Conservation (phyloP, 1,140 invertebrate species). For the Pantala flavescens region DNA sequence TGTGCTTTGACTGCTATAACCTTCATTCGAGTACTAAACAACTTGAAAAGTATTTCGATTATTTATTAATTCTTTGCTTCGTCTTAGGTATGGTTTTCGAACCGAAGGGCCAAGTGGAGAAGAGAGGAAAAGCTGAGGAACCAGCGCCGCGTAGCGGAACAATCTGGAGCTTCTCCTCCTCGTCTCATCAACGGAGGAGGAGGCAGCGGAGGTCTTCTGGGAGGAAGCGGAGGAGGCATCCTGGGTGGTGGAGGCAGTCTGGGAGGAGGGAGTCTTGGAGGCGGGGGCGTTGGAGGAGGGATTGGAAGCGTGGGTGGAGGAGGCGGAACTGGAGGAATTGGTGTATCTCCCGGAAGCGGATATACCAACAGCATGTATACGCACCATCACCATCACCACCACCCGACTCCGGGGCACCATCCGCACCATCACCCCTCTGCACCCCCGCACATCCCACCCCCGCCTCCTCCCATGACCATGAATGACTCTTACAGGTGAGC, state of each 20-base stretch:
- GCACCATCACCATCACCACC: constrained; percentile 25
- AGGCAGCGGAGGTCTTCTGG: constrained; percentile 25
- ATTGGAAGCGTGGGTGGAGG: background rate
- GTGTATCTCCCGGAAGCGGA: background rate
- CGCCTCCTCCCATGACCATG: constrained; percentile 37
- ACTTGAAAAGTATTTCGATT: too few relatives aligned
- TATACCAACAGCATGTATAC: constrained; percentile 27
- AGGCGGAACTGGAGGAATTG: background rate
- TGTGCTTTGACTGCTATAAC: too few relatives aligned
- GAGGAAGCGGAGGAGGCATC: background rate
- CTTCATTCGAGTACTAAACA: too few relatives aligned
- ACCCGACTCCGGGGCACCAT: background rate
- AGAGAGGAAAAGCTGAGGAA: constrained; percentile 93
- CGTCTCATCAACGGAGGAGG: constrained; percentile 37
- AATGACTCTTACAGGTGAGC: constrained; percentile 51
- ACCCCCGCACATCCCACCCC: background rate
- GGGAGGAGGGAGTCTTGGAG: background rate
- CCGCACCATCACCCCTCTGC: background rate
- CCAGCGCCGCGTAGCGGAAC: constrained; percentile 52
- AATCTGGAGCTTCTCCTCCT: constrained; percentile 37
- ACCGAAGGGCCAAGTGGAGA: constrained; percentile 95
- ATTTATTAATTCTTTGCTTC: background rate
- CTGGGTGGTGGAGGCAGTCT: background rate
- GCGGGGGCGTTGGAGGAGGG: background rate
- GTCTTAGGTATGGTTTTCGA: constrained; percentile 93